These are phyloP conservation scores for Rhea americana DNA, from an alignment of 2,113 vertebrate species.

Conservation along the genomic window DNA sequence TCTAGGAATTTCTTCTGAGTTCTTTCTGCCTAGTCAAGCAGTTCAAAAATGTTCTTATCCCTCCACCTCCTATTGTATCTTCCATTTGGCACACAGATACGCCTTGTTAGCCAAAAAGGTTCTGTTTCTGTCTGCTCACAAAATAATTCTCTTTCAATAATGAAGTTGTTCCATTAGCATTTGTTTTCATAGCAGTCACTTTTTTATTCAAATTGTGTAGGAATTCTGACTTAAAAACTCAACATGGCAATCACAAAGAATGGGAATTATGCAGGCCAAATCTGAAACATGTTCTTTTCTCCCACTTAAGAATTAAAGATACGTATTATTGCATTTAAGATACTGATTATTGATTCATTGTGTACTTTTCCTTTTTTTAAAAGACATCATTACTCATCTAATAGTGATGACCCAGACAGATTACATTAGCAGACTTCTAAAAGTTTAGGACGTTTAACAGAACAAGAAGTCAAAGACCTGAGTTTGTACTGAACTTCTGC, in stretches of 20 bases:
- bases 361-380: not conserved
- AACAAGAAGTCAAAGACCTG: not conserved
- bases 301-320: not conserved
- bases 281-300: not conserved
- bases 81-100: not conserved
- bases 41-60: not conserved
- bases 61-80: not conserved
- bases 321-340: not conserved
- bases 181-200: not conserved
- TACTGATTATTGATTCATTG: not conserved
- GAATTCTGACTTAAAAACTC: not conserved
- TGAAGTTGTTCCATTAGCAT: not conserved
- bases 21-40: not conserved
- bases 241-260: not conserved
- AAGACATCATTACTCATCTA: not conserved
- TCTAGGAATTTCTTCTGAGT: not conserved
- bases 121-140: not conserved
- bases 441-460: not conserved
- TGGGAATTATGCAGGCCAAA: not conserved
- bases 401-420: not conserved
- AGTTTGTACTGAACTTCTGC: not conserved
- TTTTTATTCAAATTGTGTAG: not conserved
- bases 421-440: not conserved
- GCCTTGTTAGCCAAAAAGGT: not conserved
- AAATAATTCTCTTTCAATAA: not conserved